Evolutionary conservation across 2,113 vertebrate species (phyloP).

Genomic region (Leptosomus discolor): DNA sequence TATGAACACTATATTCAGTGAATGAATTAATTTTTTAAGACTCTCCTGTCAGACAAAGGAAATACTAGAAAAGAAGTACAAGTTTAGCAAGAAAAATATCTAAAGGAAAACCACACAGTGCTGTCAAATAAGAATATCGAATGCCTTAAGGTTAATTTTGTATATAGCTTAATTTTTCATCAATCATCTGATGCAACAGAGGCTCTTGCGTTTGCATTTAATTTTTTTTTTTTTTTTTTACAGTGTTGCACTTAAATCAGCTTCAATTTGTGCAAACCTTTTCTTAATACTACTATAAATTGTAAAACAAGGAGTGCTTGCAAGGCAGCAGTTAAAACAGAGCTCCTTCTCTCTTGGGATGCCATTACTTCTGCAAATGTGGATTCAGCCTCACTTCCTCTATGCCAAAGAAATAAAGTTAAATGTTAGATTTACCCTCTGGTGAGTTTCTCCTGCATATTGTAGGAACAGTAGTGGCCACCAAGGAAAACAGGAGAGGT

Average conservation of each 20-base stretch:
- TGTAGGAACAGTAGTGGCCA: not conserved
- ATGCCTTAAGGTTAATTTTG: not conserved
- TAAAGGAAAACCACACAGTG: not conserved
- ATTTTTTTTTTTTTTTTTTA: not conserved
- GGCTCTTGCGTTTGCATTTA: not conserved
- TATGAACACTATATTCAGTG: not conserved
- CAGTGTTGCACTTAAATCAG: not conserved
- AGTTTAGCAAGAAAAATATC: not conserved
- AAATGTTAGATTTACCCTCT: not conserved
- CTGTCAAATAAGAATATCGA: not conserved
- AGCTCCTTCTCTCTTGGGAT: not conserved
- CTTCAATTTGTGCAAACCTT: slow-evolving; percentile 10
- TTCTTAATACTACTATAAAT: not conserved
- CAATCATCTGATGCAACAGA: not conserved
- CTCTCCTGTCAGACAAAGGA: not conserved
- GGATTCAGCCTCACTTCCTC: not conserved
- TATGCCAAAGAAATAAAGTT: not conserved
- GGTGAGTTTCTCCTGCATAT: not conserved
- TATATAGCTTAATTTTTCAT: not conserved
- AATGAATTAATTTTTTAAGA: not conserved
- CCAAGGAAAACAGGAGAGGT: not conserved
- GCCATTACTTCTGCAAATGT: not conserved
- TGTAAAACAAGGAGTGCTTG: not conserved
- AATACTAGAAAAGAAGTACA: not conserved
- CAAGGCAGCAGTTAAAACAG: not conserved